Evolutionary conservation across 2,113 vertebrate species (phyloP).

Genomic region (Corydoras maculifer): DNA sequence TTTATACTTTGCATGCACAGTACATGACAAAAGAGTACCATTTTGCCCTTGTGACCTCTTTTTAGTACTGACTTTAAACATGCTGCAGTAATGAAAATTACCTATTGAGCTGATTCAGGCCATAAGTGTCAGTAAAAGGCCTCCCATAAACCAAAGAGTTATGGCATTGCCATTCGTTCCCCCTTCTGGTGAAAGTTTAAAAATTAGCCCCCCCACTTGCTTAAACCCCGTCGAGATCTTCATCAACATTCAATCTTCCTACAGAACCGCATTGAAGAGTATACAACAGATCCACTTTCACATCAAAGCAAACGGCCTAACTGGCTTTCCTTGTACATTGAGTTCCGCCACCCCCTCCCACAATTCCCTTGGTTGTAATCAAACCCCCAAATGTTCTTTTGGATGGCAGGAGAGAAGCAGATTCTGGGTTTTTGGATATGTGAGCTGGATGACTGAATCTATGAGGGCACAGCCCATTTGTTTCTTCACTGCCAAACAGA

Average conservation of each 20-base stretch:
- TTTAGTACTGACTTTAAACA: constrained; percentile 11
- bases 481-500: not conserved
- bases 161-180: constrained; percentile 1
- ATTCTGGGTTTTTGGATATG: not conserved
- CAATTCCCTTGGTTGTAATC: constrained; percentile 28
- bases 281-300: not conserved
- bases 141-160: constrained; percentile 27
- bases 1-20: too few species aligned
- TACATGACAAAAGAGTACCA: too few species aligned
- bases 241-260: not conserved
- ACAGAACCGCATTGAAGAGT: not conserved
- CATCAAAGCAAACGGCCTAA: not conserved
- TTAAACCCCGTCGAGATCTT: not conserved
- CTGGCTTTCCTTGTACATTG: not conserved
- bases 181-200: not conserved
- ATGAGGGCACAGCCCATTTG: not conserved
- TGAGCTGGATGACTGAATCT: not conserved
- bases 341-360: not conserved
- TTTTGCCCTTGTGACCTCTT: constrained; percentile 27
- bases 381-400: constrained; percentile 11
- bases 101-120: constrained; percentile 17
- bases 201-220: not conserved
- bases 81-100: constrained; percentile 21
- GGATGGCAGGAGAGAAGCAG: constrained; percentile 22
- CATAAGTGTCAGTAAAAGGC: constrained; percentile 34